Conservation (phyloP, 1,140 invertebrate species). For the Lepidostoma basale region DNA sequence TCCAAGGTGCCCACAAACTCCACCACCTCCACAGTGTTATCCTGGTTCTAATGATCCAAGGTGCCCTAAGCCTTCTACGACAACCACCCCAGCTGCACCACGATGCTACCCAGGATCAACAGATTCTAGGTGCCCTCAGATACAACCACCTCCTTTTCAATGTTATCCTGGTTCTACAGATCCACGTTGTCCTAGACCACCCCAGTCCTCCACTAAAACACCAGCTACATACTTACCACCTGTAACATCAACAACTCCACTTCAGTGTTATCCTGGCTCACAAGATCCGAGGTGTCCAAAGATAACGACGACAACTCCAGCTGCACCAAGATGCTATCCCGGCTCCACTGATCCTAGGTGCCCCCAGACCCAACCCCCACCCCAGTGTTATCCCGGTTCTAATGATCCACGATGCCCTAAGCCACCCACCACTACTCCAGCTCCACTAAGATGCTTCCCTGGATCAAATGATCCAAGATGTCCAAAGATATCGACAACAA, state of each 20-base stretch:
- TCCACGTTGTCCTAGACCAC: slow-evolving; percentile 48
- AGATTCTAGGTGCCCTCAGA: slow-evolving; percentile 49
- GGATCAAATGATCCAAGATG: slow-evolving; percentile 50
- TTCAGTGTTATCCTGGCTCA: slow-evolving; percentile 62
- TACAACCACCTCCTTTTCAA: slow-evolving; percentile 38
- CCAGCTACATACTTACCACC: slow-evolving; percentile 39
- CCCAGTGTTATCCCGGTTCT: slow-evolving; percentile 47
- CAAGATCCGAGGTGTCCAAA: slow-evolving; percentile 46
- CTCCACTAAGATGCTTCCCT: not conserved
- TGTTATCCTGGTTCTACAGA: slow-evolving; percentile 54
- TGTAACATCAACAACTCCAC: slow-evolving; percentile 26
- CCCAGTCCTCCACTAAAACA: slow-evolving; percentile 49
- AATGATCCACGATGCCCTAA: not conserved
- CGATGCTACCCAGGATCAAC: slow-evolving; percentile 52
- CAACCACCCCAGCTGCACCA: slow-evolving; percentile 33
- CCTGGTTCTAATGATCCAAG: slow-evolving; percentile 50
- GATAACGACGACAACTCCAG: slow-evolving; percentile 33
- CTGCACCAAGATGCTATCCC: slow-evolving; percentile 44
- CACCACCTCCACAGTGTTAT: slow-evolving; percentile 50
- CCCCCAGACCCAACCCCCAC: slow-evolving; percentile 49
- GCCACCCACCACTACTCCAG: not conserved
- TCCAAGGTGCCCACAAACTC: slow-evolving; percentile 50
- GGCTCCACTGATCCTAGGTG: slow-evolving; percentile 52
- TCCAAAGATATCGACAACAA: slow-evolving; percentile 48
- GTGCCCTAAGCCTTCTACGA: slow-evolving; percentile 46